phyloP scores from a whole-genome alignment of 2,888 invertebrate species.

The Ophioninae sp. region DNA sequence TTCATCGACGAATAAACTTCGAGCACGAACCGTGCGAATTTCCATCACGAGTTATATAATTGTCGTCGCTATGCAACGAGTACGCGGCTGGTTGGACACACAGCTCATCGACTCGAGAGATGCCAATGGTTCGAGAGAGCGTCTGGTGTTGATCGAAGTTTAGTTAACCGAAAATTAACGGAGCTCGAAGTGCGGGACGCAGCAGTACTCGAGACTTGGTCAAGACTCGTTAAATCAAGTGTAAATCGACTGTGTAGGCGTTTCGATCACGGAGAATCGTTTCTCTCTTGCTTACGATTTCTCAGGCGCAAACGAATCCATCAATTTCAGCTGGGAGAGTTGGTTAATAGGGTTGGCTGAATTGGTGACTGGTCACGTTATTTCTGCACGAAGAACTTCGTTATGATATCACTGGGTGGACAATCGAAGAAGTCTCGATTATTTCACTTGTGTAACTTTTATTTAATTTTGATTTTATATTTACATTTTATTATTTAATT shows the following conservation, averaged over 20 bases:
- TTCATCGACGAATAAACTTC: neutral
- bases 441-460: neutral
- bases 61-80: neutral
- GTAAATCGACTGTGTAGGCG: neutral
- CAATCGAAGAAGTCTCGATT: neutral
- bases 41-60: neutral
- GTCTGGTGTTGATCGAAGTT: neutral
- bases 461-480: too few relatives aligned
- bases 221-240: neutral
- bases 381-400: too few relatives aligned
- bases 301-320: neutral
- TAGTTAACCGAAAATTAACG: constrained; percentile 1
- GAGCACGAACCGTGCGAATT: neutral
- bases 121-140: neutral
- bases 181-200: neutral
- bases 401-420: too few relatives aligned
- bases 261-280: neutral
- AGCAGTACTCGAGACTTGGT: neutral
- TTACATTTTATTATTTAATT: too few relatives aligned
- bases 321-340: neutral
- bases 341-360: neutral
- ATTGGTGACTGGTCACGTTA: too few relatives aligned
- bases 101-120: neutral
- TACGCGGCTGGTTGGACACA: neutral
- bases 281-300: neutral